Conservation (phyloP, 1,140 invertebrate genomes). For the Rhopalosiphum padi region DNA sequence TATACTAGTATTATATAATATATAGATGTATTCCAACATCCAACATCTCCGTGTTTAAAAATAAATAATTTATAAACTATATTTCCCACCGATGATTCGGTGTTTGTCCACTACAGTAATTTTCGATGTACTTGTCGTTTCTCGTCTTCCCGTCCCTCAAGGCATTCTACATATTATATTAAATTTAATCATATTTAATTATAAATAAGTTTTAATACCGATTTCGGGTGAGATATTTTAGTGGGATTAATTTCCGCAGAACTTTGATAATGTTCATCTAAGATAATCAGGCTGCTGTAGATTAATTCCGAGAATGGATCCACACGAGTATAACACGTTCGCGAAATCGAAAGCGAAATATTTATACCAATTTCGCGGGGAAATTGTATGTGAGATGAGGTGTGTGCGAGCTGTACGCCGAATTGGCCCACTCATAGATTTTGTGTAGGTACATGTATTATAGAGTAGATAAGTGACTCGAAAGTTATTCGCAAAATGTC, state of each 20-base stretch:
- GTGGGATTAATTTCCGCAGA: not conserved
- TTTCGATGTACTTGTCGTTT: not conserved
- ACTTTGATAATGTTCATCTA: not conserved
- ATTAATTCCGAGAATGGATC: not conserved
- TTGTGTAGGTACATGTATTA: not conserved
- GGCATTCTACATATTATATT: not conserved
- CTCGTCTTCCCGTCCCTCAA: no score
- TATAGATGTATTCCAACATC: not conserved
- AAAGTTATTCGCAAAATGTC: not conserved
- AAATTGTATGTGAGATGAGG: not conserved
- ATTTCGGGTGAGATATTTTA: not conserved
- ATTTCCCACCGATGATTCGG: not conserved
- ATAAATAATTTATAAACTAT: not conserved
- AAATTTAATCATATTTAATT: not conserved
- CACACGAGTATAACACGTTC: not conserved
- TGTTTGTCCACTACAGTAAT: not conserved
- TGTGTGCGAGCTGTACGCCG: not conserved
- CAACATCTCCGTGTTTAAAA: not conserved
- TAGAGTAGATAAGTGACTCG: not conserved
- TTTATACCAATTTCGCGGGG: not conserved
- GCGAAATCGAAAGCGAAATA: not conserved
- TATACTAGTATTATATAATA: not conserved
- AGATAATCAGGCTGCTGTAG: not conserved
- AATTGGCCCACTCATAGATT: no score
- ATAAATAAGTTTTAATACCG: not conserved